Conservation (phyloP, 2,888 invertebrate species). For the Metalampra italica region DNA sequence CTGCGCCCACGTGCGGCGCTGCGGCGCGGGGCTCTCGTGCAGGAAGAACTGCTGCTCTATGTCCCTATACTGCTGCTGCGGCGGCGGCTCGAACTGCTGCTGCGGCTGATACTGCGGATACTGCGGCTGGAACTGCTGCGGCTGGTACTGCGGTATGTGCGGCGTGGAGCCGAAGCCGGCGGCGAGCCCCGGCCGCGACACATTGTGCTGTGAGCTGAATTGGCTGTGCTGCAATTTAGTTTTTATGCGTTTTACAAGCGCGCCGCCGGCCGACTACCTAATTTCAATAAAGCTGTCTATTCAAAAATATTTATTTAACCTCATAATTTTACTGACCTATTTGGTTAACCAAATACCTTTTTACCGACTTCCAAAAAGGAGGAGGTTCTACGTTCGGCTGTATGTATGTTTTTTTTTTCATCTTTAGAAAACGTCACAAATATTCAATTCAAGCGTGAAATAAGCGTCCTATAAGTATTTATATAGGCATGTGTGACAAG, state of each 20-base stretch:
- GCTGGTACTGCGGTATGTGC: slow-evolving; percentile 55
- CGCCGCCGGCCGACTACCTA: not conserved
- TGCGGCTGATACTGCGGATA: slow-evolving; percentile 25
- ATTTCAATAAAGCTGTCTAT: too few species aligned
- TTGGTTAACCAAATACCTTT: too few species aligned
- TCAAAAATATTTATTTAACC: too few species aligned
- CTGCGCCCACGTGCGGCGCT: slow-evolving; percentile 83
- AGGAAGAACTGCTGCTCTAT: slow-evolving; percentile 83
- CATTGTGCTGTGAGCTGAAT: slow-evolving; percentile 77
- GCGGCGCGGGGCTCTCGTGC: slow-evolving; percentile 79
- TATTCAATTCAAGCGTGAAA: too few species aligned
- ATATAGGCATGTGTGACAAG: too few species aligned
- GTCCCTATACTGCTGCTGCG: slow-evolving; percentile 43
- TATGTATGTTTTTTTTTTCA: too few species aligned
- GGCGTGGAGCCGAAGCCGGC: slow-evolving; percentile 71
- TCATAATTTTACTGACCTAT: too few species aligned
- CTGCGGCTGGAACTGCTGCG: slow-evolving; percentile 23
- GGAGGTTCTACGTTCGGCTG: too few species aligned
- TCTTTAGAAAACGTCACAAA: too few species aligned
- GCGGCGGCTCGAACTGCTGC: slow-evolving; percentile 31
- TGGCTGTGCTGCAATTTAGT: slow-evolving; percentile 67
- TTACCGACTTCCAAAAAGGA: too few species aligned
- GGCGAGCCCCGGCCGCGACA: slow-evolving; percentile 48
- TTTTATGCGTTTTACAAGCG: not conserved
- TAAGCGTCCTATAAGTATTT: too few species aligned